Evolutionary conservation across 2,888 invertebrate genomes (phyloP), one percentile per base, ranked within the genome.

Genomic region (Lepidocyrtoides sp.): DNA sequence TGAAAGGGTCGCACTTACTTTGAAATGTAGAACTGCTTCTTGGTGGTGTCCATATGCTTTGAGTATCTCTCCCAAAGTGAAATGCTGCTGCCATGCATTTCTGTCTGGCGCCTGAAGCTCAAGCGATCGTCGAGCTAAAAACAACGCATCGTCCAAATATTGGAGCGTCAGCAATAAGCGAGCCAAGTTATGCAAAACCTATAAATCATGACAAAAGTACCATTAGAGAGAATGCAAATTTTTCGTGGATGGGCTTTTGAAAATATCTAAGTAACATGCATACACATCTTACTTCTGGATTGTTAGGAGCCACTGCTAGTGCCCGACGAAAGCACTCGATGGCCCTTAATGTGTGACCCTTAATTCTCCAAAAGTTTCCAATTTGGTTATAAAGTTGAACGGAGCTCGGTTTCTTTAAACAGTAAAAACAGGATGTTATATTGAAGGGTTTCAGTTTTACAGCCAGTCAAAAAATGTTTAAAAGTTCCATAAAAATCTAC

Each of bases 241-340:
- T n/a, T n/a, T n/a, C n/a, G n/a, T n/a, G n/a, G n/a, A n/a, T n/a
- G n/a, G n/a, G n/a, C n/a, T n/a, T n/a, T n/a, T n/a, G n/a, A n/a
- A 48, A 48, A 48, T n/a, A 48, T 36, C 36, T 36, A 48, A 48
- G 48, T 14, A 54, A 54, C 8, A 8, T 44, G 5, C 8, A 23
- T 17, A 29, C 20, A 26, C 60, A 10, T 82, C 8, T 91, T 94
- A 95, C 97, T 95, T 98, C 98, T 60, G 98, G 97, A 96, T 98
- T 98, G 94, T 98, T 97, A 0, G 98, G 98, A 26, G 98, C 97
- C 12, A 98, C 97, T 26, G 97, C 97, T 26, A 98, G 96, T 3
- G 98, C 98, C 94, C 98, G 96, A 92, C 98, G 96, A 95, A 98
- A 98, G 95, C 98, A 98, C 95, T 98, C 98, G 92, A 98, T 98